These are phyloP conservation scores for Drosophila picticornis DNA, from an alignment of 2,888 invertebrate species.

Conservation along the genomic window DNA sequence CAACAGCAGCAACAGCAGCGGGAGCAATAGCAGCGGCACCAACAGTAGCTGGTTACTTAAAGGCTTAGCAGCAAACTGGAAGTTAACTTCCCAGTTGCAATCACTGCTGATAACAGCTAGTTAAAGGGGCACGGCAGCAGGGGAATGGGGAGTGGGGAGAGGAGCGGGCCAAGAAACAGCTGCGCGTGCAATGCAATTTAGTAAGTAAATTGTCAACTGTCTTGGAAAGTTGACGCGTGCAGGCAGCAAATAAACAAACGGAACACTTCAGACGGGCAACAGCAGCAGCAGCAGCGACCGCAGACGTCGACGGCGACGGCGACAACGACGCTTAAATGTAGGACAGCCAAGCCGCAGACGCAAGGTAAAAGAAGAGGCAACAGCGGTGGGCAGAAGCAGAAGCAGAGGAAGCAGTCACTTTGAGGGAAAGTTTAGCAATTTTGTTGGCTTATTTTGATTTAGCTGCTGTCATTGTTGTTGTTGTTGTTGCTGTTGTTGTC, in stretches of 20 bases:
- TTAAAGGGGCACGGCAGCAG: not conserved
- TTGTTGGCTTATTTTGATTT: constrained; percentile 28
- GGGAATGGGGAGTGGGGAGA: not conserved
- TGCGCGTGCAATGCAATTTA: constrained; percentile 50
- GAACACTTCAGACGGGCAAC: constrained; percentile 45
- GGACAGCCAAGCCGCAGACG: constrained; percentile 63
- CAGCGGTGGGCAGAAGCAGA: constrained; percentile 7
- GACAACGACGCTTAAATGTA: constrained; percentile 52
- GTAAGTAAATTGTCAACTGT: constrained; percentile 62
- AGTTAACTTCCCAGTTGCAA: constrained; percentile 22
- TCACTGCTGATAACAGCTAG: constrained; percentile 18
- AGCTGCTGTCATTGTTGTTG: constrained; percentile 11
- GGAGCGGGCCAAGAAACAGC: constrained; percentile 3
- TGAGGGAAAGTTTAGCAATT: constrained; percentile 70
- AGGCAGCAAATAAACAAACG: constrained; percentile 55
- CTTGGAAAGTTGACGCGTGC: constrained; percentile 64
- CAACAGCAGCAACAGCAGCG: not conserved
- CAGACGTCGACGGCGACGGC: constrained; percentile 25
- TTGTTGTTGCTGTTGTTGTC: constrained; percentile 9
- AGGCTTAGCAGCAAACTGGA: constrained; percentile 11
- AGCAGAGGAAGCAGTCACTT: constrained; percentile 36
- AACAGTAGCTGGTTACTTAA: constrained; percentile 12
- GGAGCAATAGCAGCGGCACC: constrained; percentile 2
- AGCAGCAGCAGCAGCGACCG: constrained; percentile 12
- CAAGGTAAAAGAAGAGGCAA: constrained; percentile 23